Evolutionary conservation across 2,113 vertebrate genomes (phyloP), one percentile per base, ranked within the genome.

Genomic region (Neoarius graeffei): DNA sequence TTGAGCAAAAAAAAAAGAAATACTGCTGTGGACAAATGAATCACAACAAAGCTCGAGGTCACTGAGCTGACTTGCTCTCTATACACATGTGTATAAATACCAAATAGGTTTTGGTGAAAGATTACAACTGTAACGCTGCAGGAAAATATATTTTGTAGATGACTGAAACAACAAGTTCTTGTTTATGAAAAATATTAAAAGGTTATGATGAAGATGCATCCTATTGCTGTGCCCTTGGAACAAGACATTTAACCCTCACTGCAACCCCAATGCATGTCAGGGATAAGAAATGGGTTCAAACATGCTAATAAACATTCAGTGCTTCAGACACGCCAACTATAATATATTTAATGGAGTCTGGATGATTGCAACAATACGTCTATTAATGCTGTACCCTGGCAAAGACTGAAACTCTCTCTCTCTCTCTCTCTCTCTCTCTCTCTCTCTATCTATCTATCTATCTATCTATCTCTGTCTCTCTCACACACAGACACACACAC

Each of bases 401-500:
- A 71, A 50, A 76, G 81, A 60, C 19, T 59, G 48, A 52, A 92
- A 91, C 27, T 19, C 10, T 13, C 69, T 60, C 17, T 14, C 11
- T 42, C 42, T 8, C 23, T 23, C 25, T 60, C 35, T 64, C 17
- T 27, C 69, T 62, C 69, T 73, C 35, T 48, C 71, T 48, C 35
- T 3, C 71, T 59, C 56, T 83, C 67, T 35, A 35, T 35, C 30
- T 35, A 35, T 35, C 30, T 35, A 35, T 35, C 30, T 10, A 20
- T 27, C 52, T 5, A 25, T 35, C 48, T 54, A 17, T 57, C 27
- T 35, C 30, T 35, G 30, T 42, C 74, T 67, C 81, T 66, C 64
- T 64, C 54, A 74, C 57, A 82, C 71, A 76, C 73, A 52, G 20
- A 84, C 81, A 82, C 57, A 89, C 86, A 88, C 90, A 89, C 82